These are phyloP conservation scores for Malaclemys terrapin DNA, from an alignment of 2,113 vertebrate genomes.

Conservation along the genomic window DNA sequence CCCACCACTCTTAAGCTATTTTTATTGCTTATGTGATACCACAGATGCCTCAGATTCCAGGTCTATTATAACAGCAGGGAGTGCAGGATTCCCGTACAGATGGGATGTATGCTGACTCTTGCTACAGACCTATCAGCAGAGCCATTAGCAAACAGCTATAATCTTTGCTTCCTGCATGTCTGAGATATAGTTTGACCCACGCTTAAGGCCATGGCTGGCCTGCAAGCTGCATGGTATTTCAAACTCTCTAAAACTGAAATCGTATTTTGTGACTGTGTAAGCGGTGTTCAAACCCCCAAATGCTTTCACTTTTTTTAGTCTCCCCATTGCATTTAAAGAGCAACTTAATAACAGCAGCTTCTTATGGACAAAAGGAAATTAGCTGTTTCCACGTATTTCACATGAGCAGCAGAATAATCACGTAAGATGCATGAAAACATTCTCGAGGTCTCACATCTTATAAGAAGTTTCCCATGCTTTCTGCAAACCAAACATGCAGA, in stretches of 20 bases:
- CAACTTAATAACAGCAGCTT: not conserved
- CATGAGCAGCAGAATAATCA: not conserved
- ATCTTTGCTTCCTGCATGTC: accelerated
- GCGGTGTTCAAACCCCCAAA: not conserved
- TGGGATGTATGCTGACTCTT: not conserved
- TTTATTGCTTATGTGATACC: accelerated
- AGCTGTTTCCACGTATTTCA: not conserved
- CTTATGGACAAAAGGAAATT: not conserved
- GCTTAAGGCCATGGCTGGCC: not conserved
- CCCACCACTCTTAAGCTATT: not conserved
- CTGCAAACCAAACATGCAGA: not conserved
- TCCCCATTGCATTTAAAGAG: not conserved
- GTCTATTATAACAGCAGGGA: not conserved
- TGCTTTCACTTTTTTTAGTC: not conserved
- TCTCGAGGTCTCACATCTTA: not conserved
- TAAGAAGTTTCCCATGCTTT: not conserved
- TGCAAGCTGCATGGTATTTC: not conserved
- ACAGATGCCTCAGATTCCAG: not conserved
- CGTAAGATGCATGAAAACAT: not conserved
- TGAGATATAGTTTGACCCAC: not conserved
- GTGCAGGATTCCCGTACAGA: not conserved
- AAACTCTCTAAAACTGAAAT: not conserved
- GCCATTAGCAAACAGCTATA: not conserved
- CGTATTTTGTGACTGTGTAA: not conserved
- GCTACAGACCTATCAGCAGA: not conserved